phyloP scores from a whole-genome alignment of 2,888 invertebrate species.

The Halictus quadricinctus region DNA sequence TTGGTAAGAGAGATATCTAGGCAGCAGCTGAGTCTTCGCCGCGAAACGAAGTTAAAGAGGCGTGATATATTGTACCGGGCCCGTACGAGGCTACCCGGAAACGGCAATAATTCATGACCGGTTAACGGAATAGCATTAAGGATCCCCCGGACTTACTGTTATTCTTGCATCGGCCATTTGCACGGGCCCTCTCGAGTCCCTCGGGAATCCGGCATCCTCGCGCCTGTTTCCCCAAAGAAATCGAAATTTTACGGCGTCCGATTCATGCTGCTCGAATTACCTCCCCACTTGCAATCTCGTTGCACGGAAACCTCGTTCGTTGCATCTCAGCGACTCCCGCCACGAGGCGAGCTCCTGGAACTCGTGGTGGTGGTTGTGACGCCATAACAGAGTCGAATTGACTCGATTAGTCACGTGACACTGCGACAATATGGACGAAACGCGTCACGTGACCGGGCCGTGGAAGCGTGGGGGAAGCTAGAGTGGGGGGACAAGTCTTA shows the following conservation, averaged over 20 bases:
- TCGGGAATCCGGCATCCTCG: not conserved
- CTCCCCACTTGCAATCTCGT: too few relatives aligned
- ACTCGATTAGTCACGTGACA: too few relatives aligned
- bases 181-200: not conserved
- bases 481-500: too few relatives aligned
- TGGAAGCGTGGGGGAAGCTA: too few relatives aligned
- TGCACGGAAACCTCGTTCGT: too few relatives aligned
- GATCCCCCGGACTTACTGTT: slow-evolving; percentile 72
- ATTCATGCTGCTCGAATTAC: slow-evolving; percentile 3
- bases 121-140: slow-evolving; percentile 76
- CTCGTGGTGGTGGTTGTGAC: too few relatives aligned
- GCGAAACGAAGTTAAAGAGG: slow-evolving; percentile 67
- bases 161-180: slow-evolving; percentile 48
- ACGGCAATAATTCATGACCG: slow-evolving; percentile 74
- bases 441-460: too few relatives aligned
- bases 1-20: slow-evolving; percentile 36
- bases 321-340: too few relatives aligned
- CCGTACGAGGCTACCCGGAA: slow-evolving; percentile 71
- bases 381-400: too few relatives aligned
- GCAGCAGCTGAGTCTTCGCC: slow-evolving; percentile 52
- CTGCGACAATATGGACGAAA: too few relatives aligned
- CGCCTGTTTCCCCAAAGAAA: not conserved
- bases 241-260: slow-evolving; percentile 34
- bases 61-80: slow-evolving; percentile 69
- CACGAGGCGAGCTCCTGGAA: too few relatives aligned